Conservation (phyloP, 2,888 invertebrate genomes). For the Strigamia transsilvanica region DNA sequence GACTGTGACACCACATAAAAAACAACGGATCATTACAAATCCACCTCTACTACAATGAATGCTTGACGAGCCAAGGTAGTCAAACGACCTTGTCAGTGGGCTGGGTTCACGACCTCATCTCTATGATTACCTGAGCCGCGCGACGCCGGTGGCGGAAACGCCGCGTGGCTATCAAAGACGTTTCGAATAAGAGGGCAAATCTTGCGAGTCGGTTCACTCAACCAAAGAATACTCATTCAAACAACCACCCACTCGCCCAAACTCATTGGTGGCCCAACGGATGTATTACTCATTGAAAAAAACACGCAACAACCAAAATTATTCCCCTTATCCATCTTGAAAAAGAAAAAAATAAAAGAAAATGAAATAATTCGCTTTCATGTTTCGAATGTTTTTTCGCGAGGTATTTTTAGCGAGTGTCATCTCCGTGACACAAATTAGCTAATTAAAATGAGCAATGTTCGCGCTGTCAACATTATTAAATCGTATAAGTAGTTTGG, state of each 20-base stretch:
- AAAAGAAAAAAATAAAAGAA: background rate
- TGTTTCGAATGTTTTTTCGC: too few relatives aligned
- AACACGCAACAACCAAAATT: background rate
- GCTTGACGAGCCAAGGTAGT: background rate
- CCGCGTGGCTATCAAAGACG: constrained; percentile 27
- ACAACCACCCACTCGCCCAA: constrained; percentile 20
- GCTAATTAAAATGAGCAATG: constrained; percentile 34
- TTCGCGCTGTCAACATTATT: constrained; percentile 16
- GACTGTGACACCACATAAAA: constrained; percentile 20
- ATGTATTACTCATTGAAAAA: constrained; percentile 23
- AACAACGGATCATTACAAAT: background rate
- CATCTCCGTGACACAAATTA: background rate
- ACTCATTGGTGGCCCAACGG: constrained; percentile 31
- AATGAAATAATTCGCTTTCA: background rate
- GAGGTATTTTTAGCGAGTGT: background rate
- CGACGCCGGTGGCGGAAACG: constrained; percentile 38
- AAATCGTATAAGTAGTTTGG: constrained; percentile 34
- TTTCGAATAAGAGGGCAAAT: constrained; percentile 7
- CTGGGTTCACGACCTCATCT: constrained; percentile 5
- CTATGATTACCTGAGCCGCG: constrained; percentile 21
- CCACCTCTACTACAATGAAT: constrained; percentile 4
- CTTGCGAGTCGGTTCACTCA: background rate
- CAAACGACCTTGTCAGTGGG: constrained; percentile 31
- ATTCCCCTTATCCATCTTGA: background rate
- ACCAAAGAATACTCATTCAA: constrained; percentile 11